Evolutionary conservation across 2,888 invertebrate species (phyloP).

Genomic region (Pandemis cinnamomeana): DNA sequence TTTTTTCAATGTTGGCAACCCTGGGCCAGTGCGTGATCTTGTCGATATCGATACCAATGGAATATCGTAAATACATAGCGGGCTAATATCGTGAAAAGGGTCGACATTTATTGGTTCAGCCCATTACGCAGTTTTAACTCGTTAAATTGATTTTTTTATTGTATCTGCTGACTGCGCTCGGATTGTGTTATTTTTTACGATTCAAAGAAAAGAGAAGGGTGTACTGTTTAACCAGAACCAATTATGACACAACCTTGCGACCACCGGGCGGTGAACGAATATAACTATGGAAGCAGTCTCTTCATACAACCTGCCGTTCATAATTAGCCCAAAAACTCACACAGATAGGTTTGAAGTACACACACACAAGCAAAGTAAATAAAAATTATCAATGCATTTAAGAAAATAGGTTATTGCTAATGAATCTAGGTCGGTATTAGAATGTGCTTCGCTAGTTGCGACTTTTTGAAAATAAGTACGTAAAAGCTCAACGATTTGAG

Average conservation of each 20-base stretch:
- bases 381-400: no score
- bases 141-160: slow-evolving; percentile 10
- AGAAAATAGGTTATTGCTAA: no score
- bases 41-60: not conserved
- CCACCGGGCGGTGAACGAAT: no score
- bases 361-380: no score
- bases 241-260: not conserved
- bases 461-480: no score
- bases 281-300: no score
- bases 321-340: no score
- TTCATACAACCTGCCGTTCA: no score
- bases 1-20: not conserved
- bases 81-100: slow-evolving; percentile 18
- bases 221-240: not conserved
- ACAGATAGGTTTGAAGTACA: no score
- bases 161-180: not conserved
- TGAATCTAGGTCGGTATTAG: no score
- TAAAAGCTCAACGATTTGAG: no score
- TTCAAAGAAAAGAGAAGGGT: not conserved
- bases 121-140: slow-evolving; percentile 5
- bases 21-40: not conserved
- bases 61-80: slow-evolving; percentile 9
- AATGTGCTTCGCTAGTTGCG: no score
- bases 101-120: slow-evolving; percentile 17
- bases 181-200: not conserved